Evolutionary conservation across 2,797 vertebrate genomes (phyloP).

Genomic region (Vultur gryphus): DNA sequence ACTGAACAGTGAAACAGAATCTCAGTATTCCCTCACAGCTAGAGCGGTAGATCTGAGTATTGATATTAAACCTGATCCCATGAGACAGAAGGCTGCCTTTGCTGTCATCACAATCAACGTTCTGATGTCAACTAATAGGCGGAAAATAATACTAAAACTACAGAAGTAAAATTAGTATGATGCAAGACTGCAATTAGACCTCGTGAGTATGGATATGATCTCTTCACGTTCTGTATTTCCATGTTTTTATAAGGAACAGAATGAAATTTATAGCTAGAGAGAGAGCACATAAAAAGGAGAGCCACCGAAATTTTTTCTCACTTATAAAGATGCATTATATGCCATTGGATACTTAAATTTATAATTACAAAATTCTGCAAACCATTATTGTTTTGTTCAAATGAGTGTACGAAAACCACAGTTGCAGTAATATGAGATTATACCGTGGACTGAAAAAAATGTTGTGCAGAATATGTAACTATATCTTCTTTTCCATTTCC

Average conservation of each 20-base stretch:
- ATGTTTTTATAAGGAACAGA: neutral
- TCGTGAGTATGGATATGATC: neutral
- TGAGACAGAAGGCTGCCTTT: neutral
- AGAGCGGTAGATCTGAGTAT: neutral
- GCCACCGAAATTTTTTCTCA: neutral
- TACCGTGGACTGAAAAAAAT: neutral
- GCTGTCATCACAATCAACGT: neutral
- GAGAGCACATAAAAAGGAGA: neutral
- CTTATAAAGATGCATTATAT: neutral
- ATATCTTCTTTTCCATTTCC: neutral
- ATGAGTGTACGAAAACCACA: neutral
- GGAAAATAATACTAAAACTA: neutral
- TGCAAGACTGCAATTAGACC: neutral
- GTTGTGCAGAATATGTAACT: neutral
- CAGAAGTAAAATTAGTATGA: neutral
- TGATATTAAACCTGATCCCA: neutral
- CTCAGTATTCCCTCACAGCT: neutral
- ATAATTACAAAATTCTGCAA: neutral
- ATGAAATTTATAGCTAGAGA: neutral
- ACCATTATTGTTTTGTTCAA: neutral
- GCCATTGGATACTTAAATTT: neutral
- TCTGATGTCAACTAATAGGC: neutral
- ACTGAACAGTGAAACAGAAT: conserved; percentile 3
- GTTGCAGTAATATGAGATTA: neutral
- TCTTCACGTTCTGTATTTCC: neutral